Evolutionary conservation across 1,140 invertebrate genomes (phyloP), one percentile per base, ranked within the genome.

Genomic region (Drosophila teissieri): DNA sequence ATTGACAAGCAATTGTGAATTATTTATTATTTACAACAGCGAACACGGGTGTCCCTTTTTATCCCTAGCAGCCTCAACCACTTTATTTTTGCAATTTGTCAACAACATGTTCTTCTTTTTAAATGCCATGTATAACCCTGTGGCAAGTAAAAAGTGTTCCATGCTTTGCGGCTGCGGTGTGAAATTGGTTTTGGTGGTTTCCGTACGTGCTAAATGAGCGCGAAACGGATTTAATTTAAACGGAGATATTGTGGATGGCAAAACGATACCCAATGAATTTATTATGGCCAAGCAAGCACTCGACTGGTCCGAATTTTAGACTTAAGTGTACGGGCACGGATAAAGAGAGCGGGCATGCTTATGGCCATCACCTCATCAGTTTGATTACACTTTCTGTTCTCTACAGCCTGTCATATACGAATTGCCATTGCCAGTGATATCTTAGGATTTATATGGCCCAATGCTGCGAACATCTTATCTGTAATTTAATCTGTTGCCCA

Each of bases 1-100:
- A 72, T 82, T 86, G 82, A 88, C 82, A 88, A 48, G 45, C 42
- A 68, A 78, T 82, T 82, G 75, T 69, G 70, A 79, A 79, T 79
- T 83, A 88, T 86, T 88, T 79, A 82, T 79, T 83, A 88, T 86
- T 88, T 79, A 82, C 79, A 54, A 60, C 75, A 82, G 53, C 72
- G 19, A 70, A 42, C 56, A 49, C 37, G 19, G 12, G 5, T 42
- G 19, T 39, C 14, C 17, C 37, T n/a, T 48, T 27, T 39, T 39
- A 39, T 14, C 34, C 39, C 1, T n/a, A 22, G 10, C 48, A 15
- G n/a, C 46, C 46, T 48, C 14, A 48, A 31, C 11, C 34, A 37
- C 55, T 45, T 60, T 44, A 44, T 75, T 76, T 76, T 48, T 53
- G 46, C 60, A 51, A 65, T 81, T 86, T 88, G 79, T 79, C 83